Percentiles rank a stretch among this genome's conserved stretches.
These are phyloP conservation scores for Palythoa caribaeorum DNA, from an alignment of 92 coral and sea anemone species.

Conservation along the genomic window DNA sequence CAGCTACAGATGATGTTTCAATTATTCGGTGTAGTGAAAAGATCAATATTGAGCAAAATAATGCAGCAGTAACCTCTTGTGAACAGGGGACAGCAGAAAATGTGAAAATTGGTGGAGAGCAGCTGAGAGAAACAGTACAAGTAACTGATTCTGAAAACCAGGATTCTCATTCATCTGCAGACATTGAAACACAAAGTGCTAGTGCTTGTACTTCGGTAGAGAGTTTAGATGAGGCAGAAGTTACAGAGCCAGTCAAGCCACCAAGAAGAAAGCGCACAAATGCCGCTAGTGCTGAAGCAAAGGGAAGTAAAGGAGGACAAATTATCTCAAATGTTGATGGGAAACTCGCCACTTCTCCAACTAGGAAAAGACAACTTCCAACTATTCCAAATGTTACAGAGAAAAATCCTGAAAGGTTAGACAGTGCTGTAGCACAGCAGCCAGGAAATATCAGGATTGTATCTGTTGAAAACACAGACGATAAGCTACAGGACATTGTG, in stretches of 20 bases:
- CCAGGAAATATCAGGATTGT: neutral
- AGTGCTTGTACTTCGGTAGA: neutral
- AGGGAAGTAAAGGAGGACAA: neutral
- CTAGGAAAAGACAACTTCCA: constrained; percentile 24
- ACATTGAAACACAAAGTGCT: neutral
- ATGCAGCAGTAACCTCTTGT: neutral
- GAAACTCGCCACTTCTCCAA: neutral
- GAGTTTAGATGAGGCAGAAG: constrained; percentile 7
- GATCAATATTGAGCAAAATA: neutral
- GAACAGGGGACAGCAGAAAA: neutral
- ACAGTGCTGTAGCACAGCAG: neutral
- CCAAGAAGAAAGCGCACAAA: constrained; percentile 29
- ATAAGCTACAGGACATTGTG: constrained; percentile 70
- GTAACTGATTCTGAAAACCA: neutral
- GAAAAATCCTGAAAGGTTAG: neutral
- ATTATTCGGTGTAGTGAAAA: neutral
- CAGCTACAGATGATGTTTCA: neutral
- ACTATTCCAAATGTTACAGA: neutral
- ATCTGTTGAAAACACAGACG: constrained; percentile 34
- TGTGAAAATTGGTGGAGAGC: neutral
- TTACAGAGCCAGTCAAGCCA: constrained; percentile 18
- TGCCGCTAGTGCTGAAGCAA: neutral
- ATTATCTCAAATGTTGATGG: neutral
- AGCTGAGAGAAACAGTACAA: neutral
- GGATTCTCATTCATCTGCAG: neutral